Evolutionary conservation across 2,797 vertebrate genomes (phyloP).

Genomic region (Borostomias antarcticus): DNA sequence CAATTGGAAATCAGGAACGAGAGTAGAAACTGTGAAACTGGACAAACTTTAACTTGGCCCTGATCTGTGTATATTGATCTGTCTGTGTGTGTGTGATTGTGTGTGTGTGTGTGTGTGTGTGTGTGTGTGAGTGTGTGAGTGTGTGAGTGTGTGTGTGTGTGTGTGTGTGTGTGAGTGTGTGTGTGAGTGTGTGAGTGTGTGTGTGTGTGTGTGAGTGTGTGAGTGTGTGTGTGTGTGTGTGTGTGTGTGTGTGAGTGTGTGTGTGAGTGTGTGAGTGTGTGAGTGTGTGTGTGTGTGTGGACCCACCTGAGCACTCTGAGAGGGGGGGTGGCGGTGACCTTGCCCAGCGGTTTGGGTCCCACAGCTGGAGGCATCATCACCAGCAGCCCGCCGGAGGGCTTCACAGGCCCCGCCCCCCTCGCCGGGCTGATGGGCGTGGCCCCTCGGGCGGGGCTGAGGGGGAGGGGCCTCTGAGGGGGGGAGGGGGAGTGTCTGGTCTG

Average conservation of each 20-base stretch:
- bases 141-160: neutral
- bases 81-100: neutral
- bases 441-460: constrained; percentile 79
- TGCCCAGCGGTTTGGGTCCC: constrained; percentile 65
- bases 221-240: neutral
- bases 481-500: constrained; percentile 65
- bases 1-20: constrained; percentile 2
- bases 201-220: constrained; percentile 2
- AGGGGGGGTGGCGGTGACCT: constrained; percentile 63
- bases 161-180: no score
- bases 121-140: neutral
- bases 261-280: neutral
- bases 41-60: no score
- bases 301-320: constrained; percentile 77
- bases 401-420: constrained; percentile 51
- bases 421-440: constrained; percentile 72
- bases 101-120: constrained; percentile 1
- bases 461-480: constrained; percentile 81
- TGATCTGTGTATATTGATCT: neutral
- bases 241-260: no score
- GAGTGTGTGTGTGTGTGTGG: neutral
- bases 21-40: no score
- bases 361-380: constrained; percentile 82
- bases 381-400: constrained; percentile 73
- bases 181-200: neutral